These are phyloP conservation scores for Phainopepla nitens DNA, from an alignment of 2,113 vertebrate genomes.

Conservation along the genomic window DNA sequence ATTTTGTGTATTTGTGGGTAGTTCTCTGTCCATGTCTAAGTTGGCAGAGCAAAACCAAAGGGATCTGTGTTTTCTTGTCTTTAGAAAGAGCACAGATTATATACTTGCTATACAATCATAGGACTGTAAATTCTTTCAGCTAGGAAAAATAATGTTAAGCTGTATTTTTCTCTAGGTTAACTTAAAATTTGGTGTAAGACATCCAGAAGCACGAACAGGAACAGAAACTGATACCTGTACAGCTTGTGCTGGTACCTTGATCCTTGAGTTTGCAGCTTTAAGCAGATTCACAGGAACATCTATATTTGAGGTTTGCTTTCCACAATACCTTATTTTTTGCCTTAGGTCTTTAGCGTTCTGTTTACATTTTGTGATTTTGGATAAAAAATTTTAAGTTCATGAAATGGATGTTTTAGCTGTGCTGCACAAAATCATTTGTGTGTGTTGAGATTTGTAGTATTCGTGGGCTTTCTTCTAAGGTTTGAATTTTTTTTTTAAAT, in stretches of 20 bases:
- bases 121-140: background rate
- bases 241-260: conserved; percentile 95
- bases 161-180: conserved; percentile 80
- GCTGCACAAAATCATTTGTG: background rate
- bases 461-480: background rate
- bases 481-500: background rate
- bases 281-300: conserved; percentile 96
- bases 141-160: background rate
- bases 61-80: background rate
- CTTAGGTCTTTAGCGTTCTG: background rate
- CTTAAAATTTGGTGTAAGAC: conserved; percentile 89
- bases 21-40: background rate
- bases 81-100: background rate
- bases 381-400: background rate
- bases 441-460: background rate
- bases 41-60: background rate
- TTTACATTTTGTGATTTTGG: background rate
- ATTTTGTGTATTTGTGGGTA: background rate
- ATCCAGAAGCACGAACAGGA: conserved; percentile 92
- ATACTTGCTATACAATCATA: background rate
- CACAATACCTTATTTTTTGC: background rate
- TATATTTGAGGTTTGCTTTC: conserved; percentile 89
- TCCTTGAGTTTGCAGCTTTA: conserved; percentile 96
- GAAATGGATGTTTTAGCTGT: background rate
- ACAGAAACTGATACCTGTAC: conserved; percentile 98